Conservation (phyloP, 2,113 vertebrate species). For the Anolis carolinensis region DNA sequence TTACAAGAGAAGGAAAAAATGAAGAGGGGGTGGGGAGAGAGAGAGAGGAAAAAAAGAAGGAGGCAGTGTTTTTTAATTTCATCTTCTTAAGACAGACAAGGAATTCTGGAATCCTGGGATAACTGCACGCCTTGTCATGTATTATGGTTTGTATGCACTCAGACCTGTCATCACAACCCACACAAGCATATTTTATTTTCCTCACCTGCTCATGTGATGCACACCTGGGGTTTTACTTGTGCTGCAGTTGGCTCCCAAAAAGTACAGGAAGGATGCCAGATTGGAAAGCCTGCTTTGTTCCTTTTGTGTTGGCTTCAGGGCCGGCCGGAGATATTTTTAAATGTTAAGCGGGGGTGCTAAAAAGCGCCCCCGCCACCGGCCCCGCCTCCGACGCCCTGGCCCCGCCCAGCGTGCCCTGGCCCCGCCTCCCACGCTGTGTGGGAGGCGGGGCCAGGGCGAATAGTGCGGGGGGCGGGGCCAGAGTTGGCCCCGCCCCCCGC, state of each 20-base stretch:
- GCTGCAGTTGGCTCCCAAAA: conserved; percentile 15
- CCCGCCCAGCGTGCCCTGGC: too few species aligned
- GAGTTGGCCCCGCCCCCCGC: too few species aligned
- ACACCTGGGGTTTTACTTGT: conserved; percentile 68
- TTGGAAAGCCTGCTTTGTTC: conserved; percentile 55
- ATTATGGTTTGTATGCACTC: conserved; percentile 65
- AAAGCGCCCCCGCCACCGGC: too few species aligned
- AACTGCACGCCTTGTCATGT: conserved; percentile 55
- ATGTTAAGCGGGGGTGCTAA: too few species aligned
- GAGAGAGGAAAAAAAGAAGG: conserved; percentile 30
- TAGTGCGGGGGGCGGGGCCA: too few species aligned
- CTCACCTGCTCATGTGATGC: conserved; percentile 69
- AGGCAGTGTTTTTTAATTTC: conserved; percentile 56
- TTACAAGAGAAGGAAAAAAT: background rate
- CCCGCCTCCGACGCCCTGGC: too few species aligned
- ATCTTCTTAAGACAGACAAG: conserved; percentile 54
- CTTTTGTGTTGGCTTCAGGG: conserved; percentile 41
- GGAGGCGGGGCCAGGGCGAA: too few species aligned
- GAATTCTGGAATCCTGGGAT: conserved; percentile 62
- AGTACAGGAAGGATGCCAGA: conserved; percentile 47
- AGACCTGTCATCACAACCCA: conserved; percentile 67
- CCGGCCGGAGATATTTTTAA: too few species aligned
- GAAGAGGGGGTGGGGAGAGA: conserved; percentile 7
- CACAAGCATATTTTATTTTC: conserved; percentile 73
- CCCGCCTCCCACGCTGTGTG: too few species aligned